Evolutionary conservation across 1,140 invertebrate species (phyloP).

Genomic region (Hirudo medicinalis): DNA sequence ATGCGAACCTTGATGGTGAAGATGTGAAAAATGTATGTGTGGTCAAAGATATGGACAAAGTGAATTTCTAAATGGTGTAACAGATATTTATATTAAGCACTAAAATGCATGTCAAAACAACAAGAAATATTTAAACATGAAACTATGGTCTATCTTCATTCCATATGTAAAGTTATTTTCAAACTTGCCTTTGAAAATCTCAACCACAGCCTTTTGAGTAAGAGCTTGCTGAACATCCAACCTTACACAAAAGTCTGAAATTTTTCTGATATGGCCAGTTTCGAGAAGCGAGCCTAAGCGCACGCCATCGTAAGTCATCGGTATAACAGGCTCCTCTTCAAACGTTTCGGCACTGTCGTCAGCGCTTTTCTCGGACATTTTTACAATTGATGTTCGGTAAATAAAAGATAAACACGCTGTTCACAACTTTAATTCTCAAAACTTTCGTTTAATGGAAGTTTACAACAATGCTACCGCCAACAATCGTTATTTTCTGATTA

Average conservation of each 20-base stretch:
- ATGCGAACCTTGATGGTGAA: neutral
- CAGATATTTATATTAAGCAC: neutral
- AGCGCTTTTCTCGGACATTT: no score
- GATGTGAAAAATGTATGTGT: neutral
- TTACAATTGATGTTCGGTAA: no score
- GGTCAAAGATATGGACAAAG: neutral
- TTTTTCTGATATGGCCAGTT: neutral
- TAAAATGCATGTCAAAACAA: neutral
- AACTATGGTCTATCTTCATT: neutral
- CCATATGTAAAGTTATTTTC: neutral
- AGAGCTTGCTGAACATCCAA: neutral
- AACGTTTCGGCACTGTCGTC: no score
- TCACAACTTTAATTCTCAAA: no score
- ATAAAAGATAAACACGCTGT: no score
- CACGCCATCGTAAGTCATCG: constrained; percentile 5
- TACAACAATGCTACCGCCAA: no score
- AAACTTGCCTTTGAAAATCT: constrained; percentile 5
- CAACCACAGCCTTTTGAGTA: neutral
- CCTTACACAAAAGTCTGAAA: neutral
- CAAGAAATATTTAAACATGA: neutral
- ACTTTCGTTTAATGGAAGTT: no score
- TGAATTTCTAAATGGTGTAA: neutral
- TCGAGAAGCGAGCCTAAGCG: neutral
- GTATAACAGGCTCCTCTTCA: no score
- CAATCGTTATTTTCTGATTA: no score